Conservation (phyloP, 2,113 vertebrate genomes). For the Columba janthina region DNA sequence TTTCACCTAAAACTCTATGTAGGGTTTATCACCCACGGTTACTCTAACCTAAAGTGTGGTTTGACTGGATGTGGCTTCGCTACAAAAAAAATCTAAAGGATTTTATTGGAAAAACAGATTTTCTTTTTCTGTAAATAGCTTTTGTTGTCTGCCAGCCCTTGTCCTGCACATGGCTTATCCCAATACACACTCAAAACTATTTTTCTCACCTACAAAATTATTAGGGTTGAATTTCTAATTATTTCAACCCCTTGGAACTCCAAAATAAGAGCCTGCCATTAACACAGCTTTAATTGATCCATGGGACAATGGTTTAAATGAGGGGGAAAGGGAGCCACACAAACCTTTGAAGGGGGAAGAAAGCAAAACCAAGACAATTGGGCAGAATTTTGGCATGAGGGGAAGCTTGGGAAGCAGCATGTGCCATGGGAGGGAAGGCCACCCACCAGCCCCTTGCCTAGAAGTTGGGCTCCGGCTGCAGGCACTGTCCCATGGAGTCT, state of each 20-base stretch:
- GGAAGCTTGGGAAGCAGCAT: fast-evolving
- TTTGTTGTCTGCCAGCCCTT: not conserved
- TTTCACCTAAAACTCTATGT: not conserved
- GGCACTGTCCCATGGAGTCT: not conserved
- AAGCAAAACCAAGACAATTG: not conserved
- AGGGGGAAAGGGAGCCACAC: not conserved
- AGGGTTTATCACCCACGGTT: not conserved
- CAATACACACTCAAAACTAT: not conserved
- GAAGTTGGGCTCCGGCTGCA: fast-evolving
- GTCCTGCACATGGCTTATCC: not conserved
- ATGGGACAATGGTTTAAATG: not conserved
- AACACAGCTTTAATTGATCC: not conserved
- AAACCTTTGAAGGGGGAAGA: not conserved
- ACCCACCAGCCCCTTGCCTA: too few species aligned
- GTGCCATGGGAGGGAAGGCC: not conserved
- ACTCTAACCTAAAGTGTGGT: not conserved
- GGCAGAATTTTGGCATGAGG: not conserved
- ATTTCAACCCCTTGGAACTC: not conserved
- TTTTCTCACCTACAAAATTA: not conserved
- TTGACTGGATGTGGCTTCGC: not conserved
- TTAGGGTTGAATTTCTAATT: not conserved
- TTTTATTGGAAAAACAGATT: not conserved
- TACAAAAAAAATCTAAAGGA: not conserved
- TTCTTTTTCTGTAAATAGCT: not conserved
- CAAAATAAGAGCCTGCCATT: not conserved